Base-by-base conservation (phyloP, 2,888 invertebrate genomes). In the Pseudococcus jackbeardsleyi region DNA sequence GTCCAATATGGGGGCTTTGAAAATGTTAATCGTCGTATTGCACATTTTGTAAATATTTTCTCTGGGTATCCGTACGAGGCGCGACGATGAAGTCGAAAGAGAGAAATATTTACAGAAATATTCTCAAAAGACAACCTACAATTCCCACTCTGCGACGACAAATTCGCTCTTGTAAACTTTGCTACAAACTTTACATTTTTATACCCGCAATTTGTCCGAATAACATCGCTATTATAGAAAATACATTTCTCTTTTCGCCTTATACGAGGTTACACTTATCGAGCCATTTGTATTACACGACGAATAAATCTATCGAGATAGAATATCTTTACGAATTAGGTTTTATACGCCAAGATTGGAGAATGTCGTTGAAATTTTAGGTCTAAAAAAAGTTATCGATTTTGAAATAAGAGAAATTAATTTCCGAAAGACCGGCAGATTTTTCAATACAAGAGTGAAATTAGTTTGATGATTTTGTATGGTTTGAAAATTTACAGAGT, bases 121-220 rank as follows among this genome's bases (percentile, higher is more conserved):
- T 33, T 72, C 68, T 72, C 68, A 12, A 33, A 72, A 72, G 68
- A 72, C 26, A 15, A 12, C 9, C 68, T 64, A 59, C 68, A 26
- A 72, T 72, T 72, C 68, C 68, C 68, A 0, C 15, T 15, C 68
- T 72, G 68, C 68, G 68, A 15, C 68, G 33, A 15, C 22, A 72
- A 72, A 72, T 72, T 72, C 33, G 68, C 33, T 72, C 68, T 72
- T 72, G 68, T 72, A 72, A 72, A 72, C 68, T 72, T 72, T 72
- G 15, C 33, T 33, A 4, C 68, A 33, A 72, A 72, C 68, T 72
- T 72, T 72, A 72, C 68, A 72, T 72, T 72, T 72, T 72, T 72
- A 72, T 72, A 33, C 26, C 33, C 26, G 68, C 33, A 15, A 72
- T 72, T 72, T 72, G 68, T 26, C 33, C 68, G 33, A 72, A 72